These are phyloP conservation scores for Gisinianus flammeolus DNA, from an alignment of 2,888 invertebrate species.

Conservation along the genomic window DNA sequence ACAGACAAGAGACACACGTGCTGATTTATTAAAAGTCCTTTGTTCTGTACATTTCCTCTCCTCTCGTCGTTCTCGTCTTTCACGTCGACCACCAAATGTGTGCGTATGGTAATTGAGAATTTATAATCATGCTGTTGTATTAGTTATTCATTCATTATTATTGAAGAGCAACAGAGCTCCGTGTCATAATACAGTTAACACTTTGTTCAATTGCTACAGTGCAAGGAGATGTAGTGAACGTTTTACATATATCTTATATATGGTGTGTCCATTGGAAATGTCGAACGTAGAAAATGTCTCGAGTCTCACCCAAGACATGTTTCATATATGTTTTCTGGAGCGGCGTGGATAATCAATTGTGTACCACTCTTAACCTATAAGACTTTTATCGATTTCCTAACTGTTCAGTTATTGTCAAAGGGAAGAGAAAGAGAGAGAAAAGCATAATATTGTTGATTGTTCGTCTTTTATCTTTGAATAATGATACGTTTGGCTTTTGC, in stretches of 20 bases:
- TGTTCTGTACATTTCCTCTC: not conserved
- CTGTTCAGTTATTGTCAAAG: conserved; percentile 15
- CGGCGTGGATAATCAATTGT: not conserved
- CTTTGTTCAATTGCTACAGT: not conserved
- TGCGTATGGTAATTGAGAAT: not conserved
- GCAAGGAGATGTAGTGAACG: not conserved
- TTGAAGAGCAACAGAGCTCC: not conserved
- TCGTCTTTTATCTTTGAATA: too few species aligned
- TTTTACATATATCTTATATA: too few species aligned
- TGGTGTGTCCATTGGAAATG: not conserved
- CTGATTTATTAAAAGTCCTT: not conserved
- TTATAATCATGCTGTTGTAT: not conserved
- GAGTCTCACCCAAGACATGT: not conserved
- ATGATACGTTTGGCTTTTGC: too few species aligned
- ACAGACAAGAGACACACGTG: not conserved
- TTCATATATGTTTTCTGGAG: conserved; percentile 9
- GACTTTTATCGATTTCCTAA: conserved; percentile 24
- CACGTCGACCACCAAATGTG: not conserved
- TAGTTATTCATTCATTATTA: not conserved
- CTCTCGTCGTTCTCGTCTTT: too few species aligned
- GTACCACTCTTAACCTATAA: conserved; percentile 26
- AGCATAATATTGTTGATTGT: too few species aligned
- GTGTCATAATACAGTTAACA: conserved; percentile 9
- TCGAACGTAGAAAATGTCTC: not conserved
- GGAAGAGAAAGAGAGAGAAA: not conserved